Conservation (phyloP, 2,113 vertebrate genomes). For the Gila orcuttii region DNA sequence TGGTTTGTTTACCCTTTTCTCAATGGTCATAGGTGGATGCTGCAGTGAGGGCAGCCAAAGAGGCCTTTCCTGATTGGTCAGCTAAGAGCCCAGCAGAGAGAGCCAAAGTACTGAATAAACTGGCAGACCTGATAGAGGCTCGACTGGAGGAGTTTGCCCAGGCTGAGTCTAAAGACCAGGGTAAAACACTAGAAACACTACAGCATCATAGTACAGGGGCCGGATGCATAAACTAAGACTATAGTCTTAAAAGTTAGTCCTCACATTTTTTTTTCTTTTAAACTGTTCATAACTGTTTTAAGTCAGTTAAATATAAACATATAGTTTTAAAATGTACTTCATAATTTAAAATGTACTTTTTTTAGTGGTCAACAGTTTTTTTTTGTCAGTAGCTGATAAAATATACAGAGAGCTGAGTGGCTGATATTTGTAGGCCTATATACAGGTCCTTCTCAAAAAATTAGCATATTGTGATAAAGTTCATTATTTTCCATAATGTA, state of each 20-base stretch:
- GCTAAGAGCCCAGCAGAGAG: constrained; percentile 81
- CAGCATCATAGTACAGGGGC: not conserved
- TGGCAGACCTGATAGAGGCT: constrained; percentile 89
- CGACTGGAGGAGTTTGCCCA: constrained; percentile 86
- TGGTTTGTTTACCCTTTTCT: not conserved
- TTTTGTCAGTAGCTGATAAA: not conserved
- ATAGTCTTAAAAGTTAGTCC: no score
- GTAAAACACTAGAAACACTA: constrained; percentile 66
- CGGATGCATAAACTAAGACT: no score
- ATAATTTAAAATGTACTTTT: not conserved
- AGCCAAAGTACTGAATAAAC: constrained; percentile 80
- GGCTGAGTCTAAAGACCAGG: constrained; percentile 96
- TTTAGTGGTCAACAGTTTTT: not conserved
- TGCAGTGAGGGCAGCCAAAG: constrained; percentile 87
- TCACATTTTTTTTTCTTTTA: no score
- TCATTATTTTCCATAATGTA: no score
- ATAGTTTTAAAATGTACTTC: no score
- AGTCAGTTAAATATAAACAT: no score
- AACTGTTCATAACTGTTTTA: no score
- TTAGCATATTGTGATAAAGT: no score
- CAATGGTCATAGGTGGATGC: constrained; percentile 80
- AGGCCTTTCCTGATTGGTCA: constrained; percentile 89
- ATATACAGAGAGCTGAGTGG: not conserved
- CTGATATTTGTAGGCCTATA: no score
- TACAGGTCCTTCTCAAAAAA: no score